phyloP scores from a whole-genome alignment of 2,888 invertebrate species.

The Drosophila lacicola region DNA sequence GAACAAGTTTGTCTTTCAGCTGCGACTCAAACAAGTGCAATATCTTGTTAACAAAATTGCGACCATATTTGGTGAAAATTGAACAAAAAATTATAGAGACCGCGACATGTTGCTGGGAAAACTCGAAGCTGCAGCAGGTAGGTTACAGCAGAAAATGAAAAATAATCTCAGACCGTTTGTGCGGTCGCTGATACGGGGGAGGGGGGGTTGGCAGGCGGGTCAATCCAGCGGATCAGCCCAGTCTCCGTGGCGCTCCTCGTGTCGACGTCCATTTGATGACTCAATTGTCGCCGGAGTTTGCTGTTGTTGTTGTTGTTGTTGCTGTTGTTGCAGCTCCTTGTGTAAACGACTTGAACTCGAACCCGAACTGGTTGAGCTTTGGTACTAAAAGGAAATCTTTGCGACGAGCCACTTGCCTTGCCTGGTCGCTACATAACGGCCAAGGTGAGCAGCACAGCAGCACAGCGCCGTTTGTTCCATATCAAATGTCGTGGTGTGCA shows the following conservation, averaged over 20 bases:
- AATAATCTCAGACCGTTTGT: slow-evolving; percentile 27
- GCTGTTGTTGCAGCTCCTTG: slow-evolving; percentile 55
- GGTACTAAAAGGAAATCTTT: slow-evolving; percentile 75
- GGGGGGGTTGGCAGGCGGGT: not conserved
- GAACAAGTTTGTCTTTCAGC: slow-evolving; percentile 19
- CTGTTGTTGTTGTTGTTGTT: not conserved
- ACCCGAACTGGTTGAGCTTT: slow-evolving; percentile 57
- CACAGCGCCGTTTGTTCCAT: slow-evolving; percentile 40
- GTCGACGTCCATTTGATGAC: slow-evolving; percentile 64
- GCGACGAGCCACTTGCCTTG: slow-evolving; percentile 74
- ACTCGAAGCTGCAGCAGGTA: slow-evolving; percentile 15
- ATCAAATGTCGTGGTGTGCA: slow-evolving; percentile 63
- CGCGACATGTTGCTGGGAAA: not conserved
- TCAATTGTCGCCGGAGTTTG: slow-evolving; percentile 58
- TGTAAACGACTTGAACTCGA: slow-evolving; percentile 51
- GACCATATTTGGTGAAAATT: slow-evolving; percentile 82
- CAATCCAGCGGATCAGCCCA: slow-evolving; percentile 24
- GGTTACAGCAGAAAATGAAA: slow-evolving; percentile 42
- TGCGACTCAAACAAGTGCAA: slow-evolving; percentile 54
- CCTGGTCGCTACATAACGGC: slow-evolving; percentile 56
- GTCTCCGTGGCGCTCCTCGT: slow-evolving; percentile 40
- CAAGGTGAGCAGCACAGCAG: slow-evolving; percentile 70
- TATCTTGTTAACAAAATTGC: slow-evolving; percentile 79
- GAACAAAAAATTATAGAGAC: slow-evolving; percentile 41
- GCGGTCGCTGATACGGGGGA: not conserved